Base-by-base conservation (phyloP, 2,113 vertebrate species). In the Phalacrocorax pelagicus region DNA sequence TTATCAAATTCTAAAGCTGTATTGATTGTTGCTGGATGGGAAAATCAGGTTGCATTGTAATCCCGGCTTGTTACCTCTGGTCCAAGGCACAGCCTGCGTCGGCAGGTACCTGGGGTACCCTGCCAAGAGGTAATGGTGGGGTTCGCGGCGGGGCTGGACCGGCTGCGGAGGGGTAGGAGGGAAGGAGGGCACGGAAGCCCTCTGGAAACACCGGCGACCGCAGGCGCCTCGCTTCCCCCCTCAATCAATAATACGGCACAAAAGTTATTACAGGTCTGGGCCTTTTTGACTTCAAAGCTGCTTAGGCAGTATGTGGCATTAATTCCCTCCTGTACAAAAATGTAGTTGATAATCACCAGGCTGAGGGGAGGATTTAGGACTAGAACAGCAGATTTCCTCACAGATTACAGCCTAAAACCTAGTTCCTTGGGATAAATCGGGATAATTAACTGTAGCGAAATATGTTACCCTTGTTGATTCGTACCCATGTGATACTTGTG, bases 271-370 rank as follows among this genome's bases (percentile, higher is more conserved):
- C 97, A 97, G 96, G 97, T 94, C 98, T 96, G 95, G 96, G 95
- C 92, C 89, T 95, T 98, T 97, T 97, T 95, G 97, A 97, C 97
- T 97, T 98, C 97, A 98, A 99, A 99, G 98, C 99, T 96, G 98
- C 98, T 99, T 99, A 99, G 97, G 94, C 97, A 38, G 97, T 98
- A 98, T 97, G 98, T 98, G 98, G 98, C 98, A 98, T 98, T 98
- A 98, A 99, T 99, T 98, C 98, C 98, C 98, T 98, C 97, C 98
- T 98, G 98, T 98, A 98, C 97, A 98, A 98, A 98, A 98, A 98
- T 98, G 98, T 96, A 97, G 95, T 97, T 98, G 98, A 98, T 99
- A 99, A 98, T 98, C 98, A 98, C 98, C 97, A 98, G 96, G 97
- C 98, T 98, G 98, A 98, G 95, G 97, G 93, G 97, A 97, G 98